Conservation (phyloP, 2,113 vertebrate genomes). For the Myotis lucifugus region DNA sequence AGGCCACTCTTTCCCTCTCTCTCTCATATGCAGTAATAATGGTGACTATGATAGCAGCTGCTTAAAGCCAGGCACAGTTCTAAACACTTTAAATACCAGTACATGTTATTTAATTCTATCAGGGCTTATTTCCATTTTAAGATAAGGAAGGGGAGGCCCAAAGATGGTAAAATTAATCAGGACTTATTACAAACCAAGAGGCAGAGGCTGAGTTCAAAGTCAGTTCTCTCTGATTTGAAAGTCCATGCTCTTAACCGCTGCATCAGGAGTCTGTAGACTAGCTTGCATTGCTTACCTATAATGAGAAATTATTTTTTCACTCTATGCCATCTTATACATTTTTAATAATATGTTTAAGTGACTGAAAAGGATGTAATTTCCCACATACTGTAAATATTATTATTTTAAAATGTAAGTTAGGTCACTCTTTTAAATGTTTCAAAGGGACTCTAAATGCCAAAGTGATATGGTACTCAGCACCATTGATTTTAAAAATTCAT, state of each 20-base stretch:
- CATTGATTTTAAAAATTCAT: constrained; percentile 58
- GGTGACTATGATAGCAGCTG: background rate
- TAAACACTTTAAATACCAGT: background rate
- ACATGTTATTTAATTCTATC: background rate
- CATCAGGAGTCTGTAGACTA: background rate
- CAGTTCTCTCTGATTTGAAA: background rate
- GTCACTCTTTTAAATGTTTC: constrained; percentile 55
- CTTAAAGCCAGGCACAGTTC: background rate
- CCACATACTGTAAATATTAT: constrained; percentile 52
- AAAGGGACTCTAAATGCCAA: constrained; percentile 41
- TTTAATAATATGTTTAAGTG: constrained; percentile 55
- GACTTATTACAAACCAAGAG: background rate
- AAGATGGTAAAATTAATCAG: background rate
- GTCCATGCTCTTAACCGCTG: background rate
- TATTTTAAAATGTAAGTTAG: constrained; percentile 34
- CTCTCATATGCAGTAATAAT: background rate
- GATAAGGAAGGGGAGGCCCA: background rate
- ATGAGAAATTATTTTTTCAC: background rate
- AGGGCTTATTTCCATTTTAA: background rate
- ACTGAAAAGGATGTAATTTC: constrained; percentile 52
- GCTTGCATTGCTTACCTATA: background rate
- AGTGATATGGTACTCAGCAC: background rate
- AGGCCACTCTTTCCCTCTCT: background rate
- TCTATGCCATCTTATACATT: background rate
- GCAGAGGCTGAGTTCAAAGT: background rate